Evolutionary conservation across 1,140 invertebrate species (phyloP), one percentile per base, ranked within the genome.

Genomic region (Drosophila prosaltans): DNA sequence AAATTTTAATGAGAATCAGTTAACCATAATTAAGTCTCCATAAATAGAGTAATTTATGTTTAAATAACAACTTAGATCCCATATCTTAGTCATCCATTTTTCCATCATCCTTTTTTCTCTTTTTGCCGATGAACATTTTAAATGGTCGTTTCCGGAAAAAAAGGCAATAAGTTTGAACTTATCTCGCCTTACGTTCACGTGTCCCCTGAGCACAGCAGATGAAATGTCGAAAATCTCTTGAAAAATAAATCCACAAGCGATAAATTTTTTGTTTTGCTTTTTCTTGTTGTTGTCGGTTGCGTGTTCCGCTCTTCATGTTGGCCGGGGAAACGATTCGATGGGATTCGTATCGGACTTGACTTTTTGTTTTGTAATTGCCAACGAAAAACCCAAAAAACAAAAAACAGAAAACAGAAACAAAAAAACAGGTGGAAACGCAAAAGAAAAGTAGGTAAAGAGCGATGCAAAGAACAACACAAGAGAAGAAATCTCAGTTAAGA

Each of bases 401-500:
- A 72, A 70, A 51, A 32, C 2, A 4, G 39, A 61, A 54, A 55
- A 9, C 32, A 41, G 26, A 41, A 39, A 48, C 40, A 21, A 55
- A 73, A 75, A 55, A 21, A 21, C 16, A 60, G 10, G 45, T 61
- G 55, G 60, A 60, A 60, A 39, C 54, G 45, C 6, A 39, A 54
- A 54, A 54, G 40, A 16, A 36, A 45, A 63, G 58, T 24, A 61
- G 70, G 30, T 55, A 55, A 41, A 55, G 57, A 57, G 61, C 43
- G 26, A 26, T 39, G 41, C 41, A 3, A 51, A 40, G 43, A 67
- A 55, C 40, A 57, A 45, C 36, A n/a, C 66, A 61, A 36, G 16
- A 48, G 59, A 64, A 74, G 67, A 89, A 80, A 88, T 89, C 84
- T 80, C 66, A 72, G 83, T 69, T 80, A 74, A 88, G 80, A 84